phyloP scores from a whole-genome alignment of 1,140 invertebrate genomes.

The Hycleus phaleratus region DNA sequence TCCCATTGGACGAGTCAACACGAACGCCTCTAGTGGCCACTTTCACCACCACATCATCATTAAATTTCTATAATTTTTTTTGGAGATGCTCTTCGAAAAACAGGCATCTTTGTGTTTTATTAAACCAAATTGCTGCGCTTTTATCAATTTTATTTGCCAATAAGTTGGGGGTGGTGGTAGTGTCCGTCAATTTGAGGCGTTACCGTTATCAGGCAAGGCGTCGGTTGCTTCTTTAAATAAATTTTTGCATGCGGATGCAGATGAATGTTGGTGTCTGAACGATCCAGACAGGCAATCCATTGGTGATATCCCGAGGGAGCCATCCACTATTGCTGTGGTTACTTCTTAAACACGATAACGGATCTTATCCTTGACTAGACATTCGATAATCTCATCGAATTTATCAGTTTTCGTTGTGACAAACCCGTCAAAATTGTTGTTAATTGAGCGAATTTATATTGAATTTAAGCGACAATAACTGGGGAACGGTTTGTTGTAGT shows the following conservation, averaged over 20 bases:
- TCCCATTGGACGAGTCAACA: no score
- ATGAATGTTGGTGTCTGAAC: constrained; percentile 32
- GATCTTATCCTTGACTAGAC: not conserved
- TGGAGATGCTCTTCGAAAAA: no score
- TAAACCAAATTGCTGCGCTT: not conserved
- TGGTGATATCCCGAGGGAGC: constrained; percentile 24
- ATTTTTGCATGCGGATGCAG: constrained; percentile 33
- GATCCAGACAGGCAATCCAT: constrained; percentile 34
- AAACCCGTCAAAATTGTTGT: no score
- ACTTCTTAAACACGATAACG: constrained; percentile 1
- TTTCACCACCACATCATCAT: no score
- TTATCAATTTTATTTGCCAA: constrained; percentile 3
- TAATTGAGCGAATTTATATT: no score
- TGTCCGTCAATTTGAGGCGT: constrained; percentile 27
- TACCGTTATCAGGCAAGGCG: constrained; percentile 11
- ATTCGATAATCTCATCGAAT: no score
- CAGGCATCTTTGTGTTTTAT: no score
- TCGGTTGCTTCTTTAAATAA: not conserved
- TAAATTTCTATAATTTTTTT: not conserved
- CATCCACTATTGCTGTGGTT: constrained; percentile 27
- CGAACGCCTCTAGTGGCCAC: no score
- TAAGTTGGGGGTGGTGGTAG: constrained; percentile 27
- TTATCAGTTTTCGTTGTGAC: no score
- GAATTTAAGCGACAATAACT: no score
- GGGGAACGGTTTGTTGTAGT: no score